phyloP scores from a whole-genome alignment of 2,888 invertebrate genomes.

The Galerucella nymphaeae region DNA sequence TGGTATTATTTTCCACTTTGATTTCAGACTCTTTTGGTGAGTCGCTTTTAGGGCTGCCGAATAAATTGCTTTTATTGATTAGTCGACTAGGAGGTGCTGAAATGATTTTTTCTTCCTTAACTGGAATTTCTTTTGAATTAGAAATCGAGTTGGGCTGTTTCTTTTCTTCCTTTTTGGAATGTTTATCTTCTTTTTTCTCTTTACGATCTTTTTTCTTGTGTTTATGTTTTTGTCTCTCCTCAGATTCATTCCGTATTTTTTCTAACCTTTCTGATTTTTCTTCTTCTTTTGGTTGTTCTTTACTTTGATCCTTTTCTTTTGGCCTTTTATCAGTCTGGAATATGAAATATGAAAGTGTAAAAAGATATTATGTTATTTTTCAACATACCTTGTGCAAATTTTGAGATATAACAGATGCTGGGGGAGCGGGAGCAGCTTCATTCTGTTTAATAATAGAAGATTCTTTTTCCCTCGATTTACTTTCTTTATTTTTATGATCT shows the following conservation, averaged over 20 bases:
- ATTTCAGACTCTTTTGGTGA: conserved; percentile 43
- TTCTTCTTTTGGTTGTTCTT: conserved; percentile 58
- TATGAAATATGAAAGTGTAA: conserved; percentile 17
- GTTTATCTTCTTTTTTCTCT: conserved; percentile 71
- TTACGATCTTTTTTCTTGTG: conserved; percentile 67
- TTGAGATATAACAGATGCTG: conserved; percentile 38
- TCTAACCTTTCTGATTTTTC: conserved; percentile 57
- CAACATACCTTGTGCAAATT: conserved; percentile 43
- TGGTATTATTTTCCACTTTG: conserved; percentile 42
- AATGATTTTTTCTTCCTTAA: conserved; percentile 37
- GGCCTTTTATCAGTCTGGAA: conserved; percentile 67
- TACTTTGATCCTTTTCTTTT: conserved; percentile 67
- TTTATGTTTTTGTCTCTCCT: conserved; percentile 65
- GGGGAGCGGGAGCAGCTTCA: conserved; percentile 42
- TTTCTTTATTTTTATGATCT: conserved; percentile 68
- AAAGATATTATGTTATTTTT: not conserved
- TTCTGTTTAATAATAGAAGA: conserved; percentile 41
- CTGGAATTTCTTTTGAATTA: conserved; percentile 33
- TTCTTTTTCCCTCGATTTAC: conserved; percentile 39
- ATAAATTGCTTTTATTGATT: conserved; percentile 51
- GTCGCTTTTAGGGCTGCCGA: conserved; percentile 50
- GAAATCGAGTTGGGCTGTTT: conserved; percentile 34
- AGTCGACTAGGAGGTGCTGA: conserved; percentile 41
- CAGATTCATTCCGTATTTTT: conserved; percentile 56
- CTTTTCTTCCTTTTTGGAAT: conserved; percentile 55